Percentiles rank a stretch among this genome's conserved stretches.
phyloP scores from a whole-genome alignment of 2,888 invertebrate species.

The Piscicola geometra region DNA sequence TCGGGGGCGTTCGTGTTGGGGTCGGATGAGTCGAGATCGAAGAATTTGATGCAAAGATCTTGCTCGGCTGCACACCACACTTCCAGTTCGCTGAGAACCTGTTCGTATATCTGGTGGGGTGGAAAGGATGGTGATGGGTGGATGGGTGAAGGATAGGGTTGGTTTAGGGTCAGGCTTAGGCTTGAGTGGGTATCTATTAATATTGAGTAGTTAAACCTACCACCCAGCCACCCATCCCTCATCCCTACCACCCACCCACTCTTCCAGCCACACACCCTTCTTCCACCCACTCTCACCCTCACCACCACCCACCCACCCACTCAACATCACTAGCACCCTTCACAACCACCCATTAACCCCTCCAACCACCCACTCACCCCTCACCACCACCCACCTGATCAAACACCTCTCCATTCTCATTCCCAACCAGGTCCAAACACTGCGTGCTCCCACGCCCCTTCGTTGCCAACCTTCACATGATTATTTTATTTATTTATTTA shows the following conservation, averaged over 20 bases:
- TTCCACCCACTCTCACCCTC: no score
- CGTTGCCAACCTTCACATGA: neutral
- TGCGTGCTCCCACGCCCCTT: neutral
- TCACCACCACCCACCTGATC: neutral
- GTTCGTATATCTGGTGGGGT: constrained; percentile 65
- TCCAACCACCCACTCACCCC: no score
- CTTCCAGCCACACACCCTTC: no score
- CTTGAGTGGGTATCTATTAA: no score
- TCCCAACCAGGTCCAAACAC: neutral
- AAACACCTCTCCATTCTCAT: neutral
- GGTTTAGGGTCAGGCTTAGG: no score
- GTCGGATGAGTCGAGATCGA: constrained; percentile 64
- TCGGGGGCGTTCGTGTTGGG: neutral
- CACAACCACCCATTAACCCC: no score
- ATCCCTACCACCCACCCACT: no score
- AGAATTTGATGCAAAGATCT: constrained; percentile 86
- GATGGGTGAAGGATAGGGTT: neutral
- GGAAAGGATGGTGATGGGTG: constrained; percentile 43
- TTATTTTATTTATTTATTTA: no score
- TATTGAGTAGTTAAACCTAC: no score
- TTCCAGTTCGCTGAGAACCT: constrained; percentile 80
- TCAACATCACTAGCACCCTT: no score
- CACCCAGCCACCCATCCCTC: no score
- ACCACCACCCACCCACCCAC: no score
- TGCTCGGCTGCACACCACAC: constrained; percentile 88